phyloP scores from a whole-genome alignment of 1,140 invertebrate species.

The Ditylenchus dipsaci region DNA sequence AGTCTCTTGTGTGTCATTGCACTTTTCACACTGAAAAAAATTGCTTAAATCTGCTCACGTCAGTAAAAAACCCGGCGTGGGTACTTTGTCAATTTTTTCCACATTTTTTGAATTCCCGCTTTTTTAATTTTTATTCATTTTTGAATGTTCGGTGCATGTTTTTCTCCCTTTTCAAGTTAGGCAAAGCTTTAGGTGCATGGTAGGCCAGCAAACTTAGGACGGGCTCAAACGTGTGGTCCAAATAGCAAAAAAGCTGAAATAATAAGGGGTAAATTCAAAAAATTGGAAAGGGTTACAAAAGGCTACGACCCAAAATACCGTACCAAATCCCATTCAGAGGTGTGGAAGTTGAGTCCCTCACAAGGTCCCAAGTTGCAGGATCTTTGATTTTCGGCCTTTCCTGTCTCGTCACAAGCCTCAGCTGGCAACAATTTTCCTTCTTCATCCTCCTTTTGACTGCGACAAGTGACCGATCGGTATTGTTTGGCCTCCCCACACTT shows the following conservation, averaged over 20 bases:
- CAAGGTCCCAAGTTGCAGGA: conserved; percentile 75
- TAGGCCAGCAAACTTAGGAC: no score
- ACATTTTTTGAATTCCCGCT: background rate
- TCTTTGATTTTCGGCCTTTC: conserved; percentile 69
- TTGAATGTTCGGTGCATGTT: no score
- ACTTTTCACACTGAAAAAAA: conserved; percentile 46
- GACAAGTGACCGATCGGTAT: conserved; percentile 66
- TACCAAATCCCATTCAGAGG: conserved; percentile 81
- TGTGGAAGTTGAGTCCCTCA: conserved; percentile 83
- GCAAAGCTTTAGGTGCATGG: no score
- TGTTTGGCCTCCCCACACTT: conserved; percentile 67
- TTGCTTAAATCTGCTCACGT: no score
- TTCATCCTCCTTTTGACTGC: conserved; percentile 67
- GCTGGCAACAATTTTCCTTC: conserved; percentile 68
- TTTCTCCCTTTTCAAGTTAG: no score
- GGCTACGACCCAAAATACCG: conserved; percentile 43
- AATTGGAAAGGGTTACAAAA: background rate
- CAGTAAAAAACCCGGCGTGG: no score
- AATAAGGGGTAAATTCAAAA: background rate
- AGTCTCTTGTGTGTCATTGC: conserved; percentile 57
- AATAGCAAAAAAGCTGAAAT: background rate
- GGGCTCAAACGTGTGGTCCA: no score
- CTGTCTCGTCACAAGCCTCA: conserved; percentile 66
- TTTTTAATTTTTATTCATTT: no score
- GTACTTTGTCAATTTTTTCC: no score